Evolutionary conservation across 1,140 invertebrate species (phyloP), one percentile per base, ranked within the genome.

Genomic region (Episyrphus balteatus): DNA sequence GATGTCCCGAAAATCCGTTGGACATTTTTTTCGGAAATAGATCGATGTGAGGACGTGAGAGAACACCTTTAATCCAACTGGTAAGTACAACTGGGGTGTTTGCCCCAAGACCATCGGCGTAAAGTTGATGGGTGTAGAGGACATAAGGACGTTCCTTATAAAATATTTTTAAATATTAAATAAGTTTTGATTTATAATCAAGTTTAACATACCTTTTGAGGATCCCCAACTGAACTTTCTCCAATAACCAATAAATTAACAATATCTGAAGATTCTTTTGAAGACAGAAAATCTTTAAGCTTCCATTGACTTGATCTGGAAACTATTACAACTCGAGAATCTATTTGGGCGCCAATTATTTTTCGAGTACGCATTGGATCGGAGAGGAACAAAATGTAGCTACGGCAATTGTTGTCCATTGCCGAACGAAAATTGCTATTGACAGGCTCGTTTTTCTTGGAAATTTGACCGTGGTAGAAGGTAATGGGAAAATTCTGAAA

Each of bases 71-170:
- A 14, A 71, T 69, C 82, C 82, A 86, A 18, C 82, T 81, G 30
- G 75, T 79, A 15, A 85, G 51, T 8, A 84, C 75, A 21, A 74
- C 50, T 1, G 80, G 75, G 33, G 62, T 60, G 54, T 81, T 83
- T 0, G 76, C 73, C 12, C 81, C 82, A 43, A 84, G 62, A 3
- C 80, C 80, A 58, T 85, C 81, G 0, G 74, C 70, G 54, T 79
- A 83, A 17, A 84, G 63, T 52, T 76, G 73, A 55, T 85, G 83
- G 0, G 82, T 84, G 55, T 82, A 85, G 8, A 85, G 60, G 42
- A 83, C 77, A 61, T 76, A 84, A 3, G 80, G 74, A 6, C 73
- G 61, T 68, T 80, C 77, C 79, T n/a, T 81, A 54, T 38, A 10
- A 3, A 38, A 10, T 10, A 12, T 32, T 10, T 32, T n/a, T n/a